phyloP scores from a whole-genome alignment of 2,113 vertebrate genomes.

The Dipodomys spectabilis region DNA sequence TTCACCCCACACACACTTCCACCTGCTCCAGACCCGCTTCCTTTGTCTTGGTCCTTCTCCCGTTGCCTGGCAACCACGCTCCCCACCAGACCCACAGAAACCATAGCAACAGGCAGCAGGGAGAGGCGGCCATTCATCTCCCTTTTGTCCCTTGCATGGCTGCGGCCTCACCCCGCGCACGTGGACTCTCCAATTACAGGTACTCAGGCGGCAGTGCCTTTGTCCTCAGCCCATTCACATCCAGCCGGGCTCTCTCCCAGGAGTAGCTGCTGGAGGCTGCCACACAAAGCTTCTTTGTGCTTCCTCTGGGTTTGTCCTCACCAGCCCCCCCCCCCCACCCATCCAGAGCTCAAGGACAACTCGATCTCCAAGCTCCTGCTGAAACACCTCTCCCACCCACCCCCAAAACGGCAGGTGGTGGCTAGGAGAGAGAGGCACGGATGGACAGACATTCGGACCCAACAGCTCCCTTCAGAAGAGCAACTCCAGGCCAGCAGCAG shows the following conservation, averaged over 20 bases:
- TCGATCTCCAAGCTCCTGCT: background rate
- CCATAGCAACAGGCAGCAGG: conserved; percentile 73
- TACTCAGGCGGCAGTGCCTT: conserved; percentile 55
- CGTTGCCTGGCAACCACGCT: conserved; percentile 78
- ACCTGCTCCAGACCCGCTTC: background rate
- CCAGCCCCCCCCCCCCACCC: too few species aligned
- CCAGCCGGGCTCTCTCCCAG: background rate
- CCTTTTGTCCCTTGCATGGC: conserved; percentile 71
- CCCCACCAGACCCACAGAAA: conserved; percentile 53
- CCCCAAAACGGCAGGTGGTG: rapidly evolving
- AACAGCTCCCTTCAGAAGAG: background rate
- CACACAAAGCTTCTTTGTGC: conserved; percentile 17
- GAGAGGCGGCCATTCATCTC: conserved; percentile 65
- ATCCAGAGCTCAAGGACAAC: conserved; percentile 49
- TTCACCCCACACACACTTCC: background rate
- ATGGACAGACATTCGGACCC: background rate
- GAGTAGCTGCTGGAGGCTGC: background rate
- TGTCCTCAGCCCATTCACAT: conserved; percentile 59
- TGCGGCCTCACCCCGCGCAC: background rate
- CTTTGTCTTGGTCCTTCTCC: conserved; percentile 62
- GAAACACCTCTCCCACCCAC: background rate
- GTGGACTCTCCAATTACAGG: conserved; percentile 77
- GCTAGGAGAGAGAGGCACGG: background rate
- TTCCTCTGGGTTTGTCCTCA: background rate
- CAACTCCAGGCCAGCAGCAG: background rate